Evolutionary conservation across 1,140 invertebrate genomes (phyloP).

Genomic region (Laupala kohalensis): DNA sequence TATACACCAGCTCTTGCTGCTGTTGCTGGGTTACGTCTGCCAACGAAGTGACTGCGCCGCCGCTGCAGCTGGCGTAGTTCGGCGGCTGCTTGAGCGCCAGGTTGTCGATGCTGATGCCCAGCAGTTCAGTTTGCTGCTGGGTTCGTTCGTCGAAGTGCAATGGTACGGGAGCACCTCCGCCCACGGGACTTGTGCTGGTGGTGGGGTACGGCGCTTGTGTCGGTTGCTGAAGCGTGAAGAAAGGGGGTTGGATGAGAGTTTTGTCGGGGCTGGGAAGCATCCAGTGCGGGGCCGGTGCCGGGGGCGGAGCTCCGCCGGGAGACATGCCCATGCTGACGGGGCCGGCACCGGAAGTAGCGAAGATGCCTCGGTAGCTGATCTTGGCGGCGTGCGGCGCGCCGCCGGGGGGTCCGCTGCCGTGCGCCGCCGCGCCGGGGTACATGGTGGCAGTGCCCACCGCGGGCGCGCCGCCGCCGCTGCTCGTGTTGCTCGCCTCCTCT

Average conservation of each 20-base stretch:
- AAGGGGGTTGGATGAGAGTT: conserved; percentile 40
- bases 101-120: conserved; percentile 44
- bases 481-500: conserved; percentile 54
- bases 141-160: conserved; percentile 37
- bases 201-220: conserved; percentile 28
- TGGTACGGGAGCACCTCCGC: too few species aligned
- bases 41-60: conserved; percentile 21
- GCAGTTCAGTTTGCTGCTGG: conserved; percentile 37
- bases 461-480: conserved; percentile 24
- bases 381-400: conserved; percentile 23
- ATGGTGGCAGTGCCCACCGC: conserved; percentile 34
- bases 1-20: conserved; percentile 26
- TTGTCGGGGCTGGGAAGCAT: conserved; percentile 42
- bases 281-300: conserved; percentile 28
- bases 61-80: conserved; percentile 30
- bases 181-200: conserved; percentile 16
- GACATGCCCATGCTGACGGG: conserved; percentile 16
- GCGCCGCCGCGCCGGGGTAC: conserved; percentile 33
- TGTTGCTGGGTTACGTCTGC: conserved; percentile 22
- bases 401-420: not conserved
- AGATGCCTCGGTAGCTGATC: conserved; percentile 55
- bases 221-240: conserved; percentile 33
- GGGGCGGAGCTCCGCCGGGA: conserved; percentile 19
- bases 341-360: conserved; percentile 43
- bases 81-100: conserved; percentile 20